Percentiles rank a stretch among this genome's conserved stretches.
Conservation (phyloP, 2,888 invertebrate species). For the Acanthosepion esculentum region DNA sequence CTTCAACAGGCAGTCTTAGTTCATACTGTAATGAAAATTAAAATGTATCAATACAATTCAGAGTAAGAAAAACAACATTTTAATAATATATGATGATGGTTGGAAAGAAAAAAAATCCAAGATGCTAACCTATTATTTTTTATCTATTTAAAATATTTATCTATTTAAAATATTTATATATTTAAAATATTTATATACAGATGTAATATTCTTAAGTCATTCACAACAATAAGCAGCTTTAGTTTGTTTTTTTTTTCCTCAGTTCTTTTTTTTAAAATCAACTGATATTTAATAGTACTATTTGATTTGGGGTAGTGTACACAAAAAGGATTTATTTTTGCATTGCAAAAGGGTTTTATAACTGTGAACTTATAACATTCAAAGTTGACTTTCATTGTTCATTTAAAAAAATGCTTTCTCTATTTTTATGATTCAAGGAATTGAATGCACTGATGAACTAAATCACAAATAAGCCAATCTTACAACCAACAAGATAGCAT, state of each 20-base stretch:
- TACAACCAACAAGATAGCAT: too few relatives aligned
- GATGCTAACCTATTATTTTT: background rate
- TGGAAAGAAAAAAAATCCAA: background rate
- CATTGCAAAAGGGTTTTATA: too few relatives aligned
- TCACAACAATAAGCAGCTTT: background rate
- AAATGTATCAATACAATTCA: constrained; percentile 10
- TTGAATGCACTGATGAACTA: too few relatives aligned
- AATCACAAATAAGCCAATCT: too few relatives aligned
- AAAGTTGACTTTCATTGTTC: too few relatives aligned
- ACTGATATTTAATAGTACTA: too few relatives aligned
- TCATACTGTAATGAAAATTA: constrained; percentile 81
- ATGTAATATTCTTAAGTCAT: background rate
- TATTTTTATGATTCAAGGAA: too few relatives aligned
- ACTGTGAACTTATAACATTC: too few relatives aligned
- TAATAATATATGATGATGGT: background rate
- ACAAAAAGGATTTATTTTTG: too few relatives aligned
- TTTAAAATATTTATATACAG: too few relatives aligned
- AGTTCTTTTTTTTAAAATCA: background rate
- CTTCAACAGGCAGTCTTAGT: constrained; percentile 86
- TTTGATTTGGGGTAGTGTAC: too few relatives aligned
- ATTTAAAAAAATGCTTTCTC: too few relatives aligned
- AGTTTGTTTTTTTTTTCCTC: background rate
- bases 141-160: background rate
- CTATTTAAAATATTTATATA: background rate
- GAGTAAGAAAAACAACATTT: background rate